Evolutionary conservation across 1,140 invertebrate species (phyloP), one percentile per base, ranked within the genome.

Genomic region (Drosophila takahashii): DNA sequence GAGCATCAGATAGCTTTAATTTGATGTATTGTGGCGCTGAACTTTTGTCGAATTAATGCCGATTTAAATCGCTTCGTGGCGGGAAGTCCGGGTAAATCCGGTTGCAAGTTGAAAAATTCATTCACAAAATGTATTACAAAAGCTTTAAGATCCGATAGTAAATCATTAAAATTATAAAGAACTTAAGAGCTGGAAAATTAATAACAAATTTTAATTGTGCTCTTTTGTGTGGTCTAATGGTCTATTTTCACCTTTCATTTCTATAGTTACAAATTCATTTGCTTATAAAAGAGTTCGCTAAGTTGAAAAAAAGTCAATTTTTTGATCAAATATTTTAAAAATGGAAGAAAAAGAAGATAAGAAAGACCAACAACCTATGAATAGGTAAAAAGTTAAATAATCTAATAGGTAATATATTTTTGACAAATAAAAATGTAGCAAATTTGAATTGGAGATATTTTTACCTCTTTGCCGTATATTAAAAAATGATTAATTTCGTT

Each of bases 1-100:
- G 22, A 22, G n/a, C 44, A 66, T 71, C 64, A 29, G 51, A 70
- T 70, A 58, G 16, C 13, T 27, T 10, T 58, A 51, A 71, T 71
- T 58, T 39, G 22, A 13, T 15, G 37, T 32, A 26, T 50, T 51
- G 5, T 39, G 22, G 22, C n/a, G 26, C 26, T 39, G 27, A 56
- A 61, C 34, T 58, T 51, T 42, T 64, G 36, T n/a, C 64, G 16
- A 22, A 22, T 37, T 47, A 62, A 26, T 62, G 16, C 9, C 32
- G 34, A 29, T 61, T 13, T 10, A 7, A n/a, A 60, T 60, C 58
- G 9, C 47, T 6, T 7, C n/a, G 39, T 3, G 37, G 13, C 45
- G 26, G 47, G 26, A 29, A 34, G n/a, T 11, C 29, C 48, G 47
- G 26, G 3, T 3, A 47, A 27, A 27, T 27, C 13, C 13, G 4